A percentile compares a stretch with the other conserved stretches of the same genome.
phyloP scores from a whole-genome alignment of 2,888 invertebrate species.

The Erebia palarica region DNA sequence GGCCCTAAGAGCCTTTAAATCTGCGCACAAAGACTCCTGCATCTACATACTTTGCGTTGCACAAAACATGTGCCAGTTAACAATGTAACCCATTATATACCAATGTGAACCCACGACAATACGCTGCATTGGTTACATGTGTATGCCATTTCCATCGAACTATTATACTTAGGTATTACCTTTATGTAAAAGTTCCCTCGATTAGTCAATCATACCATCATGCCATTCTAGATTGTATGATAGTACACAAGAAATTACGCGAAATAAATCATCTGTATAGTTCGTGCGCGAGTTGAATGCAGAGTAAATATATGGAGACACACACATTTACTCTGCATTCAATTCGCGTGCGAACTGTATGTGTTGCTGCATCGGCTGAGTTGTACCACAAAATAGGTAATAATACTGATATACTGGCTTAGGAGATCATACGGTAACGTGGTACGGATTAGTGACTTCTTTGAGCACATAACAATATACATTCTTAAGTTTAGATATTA shows the following conservation, averaged over 20 bases:
- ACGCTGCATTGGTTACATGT: not conserved
- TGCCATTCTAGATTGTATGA: not conserved
- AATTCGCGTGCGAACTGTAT: no score
- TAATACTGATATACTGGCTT: no score
- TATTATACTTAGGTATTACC: not conserved
- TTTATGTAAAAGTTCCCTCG: not conserved
- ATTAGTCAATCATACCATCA: not conserved
- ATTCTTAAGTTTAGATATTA: no score
- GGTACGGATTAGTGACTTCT: not conserved
- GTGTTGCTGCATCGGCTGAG: not conserved
- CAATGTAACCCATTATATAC: not conserved
- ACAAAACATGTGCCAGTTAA: not conserved
- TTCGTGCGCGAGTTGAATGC: no score
- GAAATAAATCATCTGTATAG: slow-evolving; percentile 2
- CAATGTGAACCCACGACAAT: not conserved
- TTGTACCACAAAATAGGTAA: no score
- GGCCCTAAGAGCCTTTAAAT: no score
- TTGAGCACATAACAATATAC: no score
- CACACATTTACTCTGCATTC: no score
- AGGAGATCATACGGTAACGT: not conserved
- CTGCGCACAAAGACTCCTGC: no score
- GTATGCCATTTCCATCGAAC: not conserved
- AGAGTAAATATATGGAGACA: no score
- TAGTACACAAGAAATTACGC: not conserved
- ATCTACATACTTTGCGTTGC: not conserved